Evolutionary conservation across 2,797 vertebrate genomes (phyloP).

Genomic region (Buceros bicornis): DNA sequence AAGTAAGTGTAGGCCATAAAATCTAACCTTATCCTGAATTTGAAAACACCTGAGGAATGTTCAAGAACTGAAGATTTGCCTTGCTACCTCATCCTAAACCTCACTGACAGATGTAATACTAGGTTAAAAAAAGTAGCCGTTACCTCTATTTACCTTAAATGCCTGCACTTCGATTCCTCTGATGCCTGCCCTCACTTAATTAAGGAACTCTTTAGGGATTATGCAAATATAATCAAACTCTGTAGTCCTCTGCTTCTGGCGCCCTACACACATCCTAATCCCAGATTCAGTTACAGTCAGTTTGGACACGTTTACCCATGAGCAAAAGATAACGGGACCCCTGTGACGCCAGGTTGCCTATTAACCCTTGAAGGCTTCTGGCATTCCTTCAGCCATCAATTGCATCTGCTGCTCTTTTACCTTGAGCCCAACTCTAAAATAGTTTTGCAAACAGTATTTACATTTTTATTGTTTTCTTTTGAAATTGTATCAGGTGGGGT

Average conservation of each 20-base stretch:
- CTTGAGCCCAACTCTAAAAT: not conserved
- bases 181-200: not conserved
- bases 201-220: not conserved
- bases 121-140: not conserved
- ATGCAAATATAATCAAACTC: not conserved
- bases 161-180: not conserved
- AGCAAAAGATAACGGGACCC: not conserved
- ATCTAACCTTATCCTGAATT: not conserved
- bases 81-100: not conserved
- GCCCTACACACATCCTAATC: not conserved
- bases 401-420: not conserved
- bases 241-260: not conserved
- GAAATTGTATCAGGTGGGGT: not conserved
- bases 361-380: not conserved
- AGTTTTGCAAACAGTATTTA: not conserved
- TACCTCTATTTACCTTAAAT: not conserved
- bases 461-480: not conserved
- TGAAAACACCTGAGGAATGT: not conserved
- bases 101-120: not conserved
- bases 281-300: not conserved
- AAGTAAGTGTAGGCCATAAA: conserved; percentile 17
- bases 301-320: not conserved
- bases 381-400: accelerated
- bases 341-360: not conserved
- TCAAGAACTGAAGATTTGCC: not conserved